Evolutionary conservation across 37 sponge, comb jelly and placozoan genomes (phyloP), one percentile per base, ranked within the genome.

Genomic region (Cladorhizidae sp.): DNA sequence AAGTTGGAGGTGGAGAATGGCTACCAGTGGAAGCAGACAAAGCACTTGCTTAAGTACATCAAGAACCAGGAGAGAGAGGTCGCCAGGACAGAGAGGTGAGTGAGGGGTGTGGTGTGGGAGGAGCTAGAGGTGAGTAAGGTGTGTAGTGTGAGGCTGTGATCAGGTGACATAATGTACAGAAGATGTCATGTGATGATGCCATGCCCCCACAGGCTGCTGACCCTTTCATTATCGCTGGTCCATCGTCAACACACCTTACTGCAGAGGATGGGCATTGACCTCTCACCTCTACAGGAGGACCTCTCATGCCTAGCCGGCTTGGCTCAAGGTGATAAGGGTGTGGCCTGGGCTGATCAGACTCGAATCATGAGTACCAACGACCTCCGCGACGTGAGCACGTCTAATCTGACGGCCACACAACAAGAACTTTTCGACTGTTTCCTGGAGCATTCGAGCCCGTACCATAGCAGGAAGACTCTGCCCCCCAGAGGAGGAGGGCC

Each of bases 261-360:
- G 51, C 51, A 49, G 54, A 37, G 73, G 57, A 64, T 58, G 54
- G 35, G 41, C 23, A 43, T 25, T 32, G 67, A 59, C 58, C 71
- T 74, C 12, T 72, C 83, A 12, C 28, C 39, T 40, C 50, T 78
- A 25, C 80, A 23, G 28, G 79, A 83, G 5, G 38, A 26, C 41
- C 87, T 74, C 64, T 39, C 65, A 22, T 33, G 41, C n/a, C 70
- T 91, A 18, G n/a, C 83, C 23, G 32, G 79, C 38, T 58, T 74
- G 33, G 80, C 76, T 17, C 78, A 83, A 45, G 83, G 92, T 22
- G 92, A 91, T n/a, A 91, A 83, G 80, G 92, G 76, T 6, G 92
- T 91, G 43, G 80, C 76, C 49, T 91, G 92, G 92, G 88, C 88
- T 3, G 88, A 91, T 57, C 73, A 83, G 71, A 91, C 70, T n/a